phyloP scores from a whole-genome alignment of 2,113 vertebrate genomes.

The Zapus hudsonius region DNA sequence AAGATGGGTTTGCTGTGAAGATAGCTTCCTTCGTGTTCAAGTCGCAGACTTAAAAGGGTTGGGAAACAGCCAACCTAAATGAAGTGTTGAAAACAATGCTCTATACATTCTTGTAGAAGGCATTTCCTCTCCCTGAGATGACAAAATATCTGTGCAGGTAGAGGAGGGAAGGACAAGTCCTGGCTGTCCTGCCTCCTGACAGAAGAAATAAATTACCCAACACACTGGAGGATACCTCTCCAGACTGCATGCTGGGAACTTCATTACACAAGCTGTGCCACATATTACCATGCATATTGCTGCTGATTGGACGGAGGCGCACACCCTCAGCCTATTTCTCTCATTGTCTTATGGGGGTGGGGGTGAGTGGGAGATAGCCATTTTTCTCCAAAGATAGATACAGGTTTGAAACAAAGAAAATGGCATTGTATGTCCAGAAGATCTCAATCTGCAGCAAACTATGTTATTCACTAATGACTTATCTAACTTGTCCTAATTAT shows the following conservation, averaged over 20 bases:
- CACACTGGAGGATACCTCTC: constrained; percentile 98
- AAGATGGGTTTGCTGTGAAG: constrained; percentile 60
- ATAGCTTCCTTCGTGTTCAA: constrained; percentile 3
- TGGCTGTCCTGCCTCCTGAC: constrained; percentile 98
- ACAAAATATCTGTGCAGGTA: constrained; percentile 90
- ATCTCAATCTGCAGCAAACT: constrained; percentile 79
- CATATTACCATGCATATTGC: constrained; percentile 97
- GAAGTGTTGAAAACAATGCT: constrained; percentile 74
- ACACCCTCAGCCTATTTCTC: constrained; percentile 95
- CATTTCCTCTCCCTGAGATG: constrained; percentile 82
- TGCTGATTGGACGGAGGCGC: constrained; percentile 92
- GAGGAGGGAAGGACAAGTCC: constrained; percentile 95
- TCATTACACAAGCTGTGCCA: constrained; percentile 98
- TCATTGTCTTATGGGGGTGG: constrained; percentile 90
- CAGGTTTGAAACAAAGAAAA: constrained; percentile 81
- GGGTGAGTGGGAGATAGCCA: constrained; percentile 90
- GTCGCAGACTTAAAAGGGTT: constrained; percentile 66
- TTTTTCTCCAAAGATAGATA: constrained; percentile 89
- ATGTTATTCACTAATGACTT: constrained; percentile 81
- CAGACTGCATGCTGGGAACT: constrained; percentile 98
- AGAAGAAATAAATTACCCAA: constrained; percentile 99
- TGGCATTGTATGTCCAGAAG: constrained; percentile 78
- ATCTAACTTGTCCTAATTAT: constrained; percentile 81
- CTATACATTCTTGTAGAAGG: constrained; percentile 69
- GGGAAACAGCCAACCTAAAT: constrained; percentile 72